Evolutionary conservation across 2,797 vertebrate species (phyloP), one percentile per base, ranked within the genome.

Genomic region (Lycodopsis pacificus): DNA sequence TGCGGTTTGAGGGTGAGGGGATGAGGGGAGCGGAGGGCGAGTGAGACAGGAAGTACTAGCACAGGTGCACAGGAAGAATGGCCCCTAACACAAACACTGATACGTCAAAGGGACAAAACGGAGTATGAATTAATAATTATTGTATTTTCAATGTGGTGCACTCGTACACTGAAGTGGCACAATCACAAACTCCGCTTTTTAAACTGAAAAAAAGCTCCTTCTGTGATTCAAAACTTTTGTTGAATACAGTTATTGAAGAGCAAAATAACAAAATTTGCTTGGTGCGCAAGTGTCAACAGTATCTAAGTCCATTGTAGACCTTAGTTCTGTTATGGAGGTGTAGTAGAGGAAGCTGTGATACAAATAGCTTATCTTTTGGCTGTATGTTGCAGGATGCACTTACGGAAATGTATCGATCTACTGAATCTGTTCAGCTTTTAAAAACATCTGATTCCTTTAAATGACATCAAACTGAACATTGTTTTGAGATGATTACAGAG

Each of bases 11-110:
- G 92, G 92, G 90, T 77, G 69, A 79, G 81, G 84, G 84, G 58
- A 54, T 70, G 83, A 83, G 89, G 79, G 81, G 86, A 83, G 91
- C 53, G 34, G 88, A 90, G 90, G 86, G 88, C 80, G 84, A 90
- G 87, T 91, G 86, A 92, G 89, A 89, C 95, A 95, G 95, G 95
- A 96, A 95, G 92, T 89, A 90, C 68, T 89, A 86, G 87, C 89
- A 92, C 95, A 96, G 95, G 95, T 96, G 95, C 95, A 96, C 93
- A 95, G 95, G 95, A 96, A 95, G 92, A 92, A 89, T 83, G 90
- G 92, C 91, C 93, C 92, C 89, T 77, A 38, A 84, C 76, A 92
- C 84, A 81, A 91, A 92, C 88, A 88, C 72, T 86, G 81, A 83
- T 83, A 66, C 9, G 57, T 65, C 40, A 71, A 75, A 76, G 66